Conservation (phyloP, 2,797 vertebrate genomes). For the Dicrostonyx torquatus region DNA sequence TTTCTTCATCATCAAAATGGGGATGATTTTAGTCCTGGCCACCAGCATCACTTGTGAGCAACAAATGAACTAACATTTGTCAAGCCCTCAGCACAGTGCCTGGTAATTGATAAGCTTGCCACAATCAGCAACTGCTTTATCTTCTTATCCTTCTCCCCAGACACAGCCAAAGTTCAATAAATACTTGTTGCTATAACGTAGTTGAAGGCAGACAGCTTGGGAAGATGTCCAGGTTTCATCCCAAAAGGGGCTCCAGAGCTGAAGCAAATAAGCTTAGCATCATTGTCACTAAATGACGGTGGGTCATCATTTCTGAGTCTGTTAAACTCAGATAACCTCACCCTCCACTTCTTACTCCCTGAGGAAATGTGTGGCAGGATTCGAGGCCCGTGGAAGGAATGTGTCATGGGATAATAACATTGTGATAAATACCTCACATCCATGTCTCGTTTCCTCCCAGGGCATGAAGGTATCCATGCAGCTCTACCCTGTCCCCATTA, state of each 20-base stretch:
- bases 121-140: background rate
- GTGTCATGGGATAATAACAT: background rate
- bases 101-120: background rate
- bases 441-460: background rate
- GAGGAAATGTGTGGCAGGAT: background rate
- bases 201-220: background rate
- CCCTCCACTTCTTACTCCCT: background rate
- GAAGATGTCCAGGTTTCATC: slow-evolving; percentile 8
- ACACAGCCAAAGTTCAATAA: background rate
- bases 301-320: slow-evolving; percentile 52
- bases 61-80: background rate
- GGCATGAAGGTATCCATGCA: background rate
- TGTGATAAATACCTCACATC: background rate
- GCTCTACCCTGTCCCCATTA: background rate
- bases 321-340: slow-evolving; percentile 35
- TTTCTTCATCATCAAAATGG: slow-evolving; percentile 39
- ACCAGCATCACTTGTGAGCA: background rate
- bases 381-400: background rate
- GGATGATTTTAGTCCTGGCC: background rate
- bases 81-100: background rate
- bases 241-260: background rate
- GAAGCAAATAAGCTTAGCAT: slow-evolving; percentile 32
- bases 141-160: background rate
- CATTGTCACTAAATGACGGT: slow-evolving; percentile 35
- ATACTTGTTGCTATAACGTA: background rate